Conservation (phyloP, 2,797 vertebrate species). For the Mastacembelus armatus region DNA sequence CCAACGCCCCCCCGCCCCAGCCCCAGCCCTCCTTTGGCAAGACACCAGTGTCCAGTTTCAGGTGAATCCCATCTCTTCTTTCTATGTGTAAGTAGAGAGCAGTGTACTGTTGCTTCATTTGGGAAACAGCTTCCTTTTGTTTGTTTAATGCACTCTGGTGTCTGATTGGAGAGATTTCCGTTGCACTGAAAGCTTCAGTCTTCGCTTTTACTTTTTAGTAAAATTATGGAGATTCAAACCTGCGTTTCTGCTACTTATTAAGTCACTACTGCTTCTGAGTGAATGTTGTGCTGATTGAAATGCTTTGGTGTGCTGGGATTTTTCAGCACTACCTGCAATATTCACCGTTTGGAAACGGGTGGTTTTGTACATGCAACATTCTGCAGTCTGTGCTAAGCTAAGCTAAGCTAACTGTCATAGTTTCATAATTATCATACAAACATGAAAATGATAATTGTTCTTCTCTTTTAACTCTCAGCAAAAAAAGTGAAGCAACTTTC, state of each 20-base stretch:
- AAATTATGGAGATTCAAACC: background rate
- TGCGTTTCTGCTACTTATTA: conserved; percentile 1
- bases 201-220: background rate
- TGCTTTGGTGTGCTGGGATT: too few species aligned
- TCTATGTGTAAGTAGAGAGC: conserved; percentile 48
- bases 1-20: conserved; percentile 36
- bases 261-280: background rate
- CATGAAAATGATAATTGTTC: background rate
- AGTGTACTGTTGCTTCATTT: conserved; percentile 34
- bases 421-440: background rate
- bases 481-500: background rate
- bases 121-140: conserved; percentile 30
- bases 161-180: conserved; percentile 3
- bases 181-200: background rate
- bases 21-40: conserved; percentile 36
- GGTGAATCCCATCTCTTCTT: conserved; percentile 42
- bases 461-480: conserved; percentile 15
- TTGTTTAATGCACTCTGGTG: background rate
- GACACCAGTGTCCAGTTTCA: conserved; percentile 62
- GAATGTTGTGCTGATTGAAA: background rate
- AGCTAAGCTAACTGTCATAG: too few species aligned
- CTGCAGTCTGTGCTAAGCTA: too few species aligned
- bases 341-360: background rate
- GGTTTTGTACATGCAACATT: too few species aligned
- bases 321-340: background rate